These are phyloP conservation scores for Semotilus atromaculatus DNA, from an alignment of 2,797 vertebrate genomes.

Conservation along the genomic window DNA sequence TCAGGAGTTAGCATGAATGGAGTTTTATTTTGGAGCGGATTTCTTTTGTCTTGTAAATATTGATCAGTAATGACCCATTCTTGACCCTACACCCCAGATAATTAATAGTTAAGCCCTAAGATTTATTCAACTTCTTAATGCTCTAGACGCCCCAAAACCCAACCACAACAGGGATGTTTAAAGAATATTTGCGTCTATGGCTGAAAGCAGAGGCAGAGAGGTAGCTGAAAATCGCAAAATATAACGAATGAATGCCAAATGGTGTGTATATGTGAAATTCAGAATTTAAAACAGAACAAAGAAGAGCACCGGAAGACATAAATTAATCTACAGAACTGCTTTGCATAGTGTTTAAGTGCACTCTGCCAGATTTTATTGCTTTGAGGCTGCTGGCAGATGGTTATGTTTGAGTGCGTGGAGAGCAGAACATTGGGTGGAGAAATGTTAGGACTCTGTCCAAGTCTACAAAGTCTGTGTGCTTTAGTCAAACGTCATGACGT, in stretches of 20 bases:
- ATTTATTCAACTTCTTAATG: conserved; percentile 24
- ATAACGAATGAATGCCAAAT: background rate
- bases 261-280: background rate
- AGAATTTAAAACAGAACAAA: background rate
- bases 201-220: background rate
- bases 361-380: conserved; percentile 12
- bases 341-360: background rate
- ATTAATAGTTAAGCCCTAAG: conserved; percentile 74
- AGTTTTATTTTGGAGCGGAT: conserved; percentile 64
- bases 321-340: background rate
- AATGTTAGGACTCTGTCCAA: conserved; percentile 36
- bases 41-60: conserved; percentile 77
- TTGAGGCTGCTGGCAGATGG: conserved; percentile 30
- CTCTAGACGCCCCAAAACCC: conserved; percentile 9
- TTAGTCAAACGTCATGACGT: conserved; percentile 26
- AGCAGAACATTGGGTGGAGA: conserved; percentile 32
- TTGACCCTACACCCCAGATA: conserved; percentile 73
- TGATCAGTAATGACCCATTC: conserved; percentile 75
- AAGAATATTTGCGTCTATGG: conserved; percentile 22
- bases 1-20: conserved; percentile 64
- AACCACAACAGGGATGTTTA: conserved; percentile 13
- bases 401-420: conserved; percentile 34
- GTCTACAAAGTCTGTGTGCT: conserved; percentile 23
- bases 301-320: background rate
- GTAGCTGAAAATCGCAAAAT: background rate